Evolutionary conservation across 2,888 invertebrate genomes (phyloP).

Genomic region (Nebria salina): DNA sequence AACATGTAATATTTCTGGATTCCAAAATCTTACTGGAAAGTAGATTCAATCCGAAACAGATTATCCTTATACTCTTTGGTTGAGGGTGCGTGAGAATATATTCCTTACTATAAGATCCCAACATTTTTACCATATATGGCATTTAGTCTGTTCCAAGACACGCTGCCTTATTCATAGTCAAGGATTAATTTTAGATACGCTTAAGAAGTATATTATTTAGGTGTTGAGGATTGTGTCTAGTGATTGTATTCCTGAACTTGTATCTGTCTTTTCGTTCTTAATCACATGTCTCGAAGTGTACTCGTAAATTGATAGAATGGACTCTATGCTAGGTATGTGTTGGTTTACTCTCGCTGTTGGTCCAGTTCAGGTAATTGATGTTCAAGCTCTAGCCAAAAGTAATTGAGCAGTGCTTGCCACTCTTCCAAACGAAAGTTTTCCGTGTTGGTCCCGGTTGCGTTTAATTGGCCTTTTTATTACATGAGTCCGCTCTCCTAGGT

Average conservation of each 20-base stretch:
- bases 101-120: no score
- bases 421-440: constrained; percentile 20
- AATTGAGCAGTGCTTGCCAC: constrained; percentile 23
- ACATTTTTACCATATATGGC: no score
- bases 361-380: constrained; percentile 25
- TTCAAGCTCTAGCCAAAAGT: constrained; percentile 9
- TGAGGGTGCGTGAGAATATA: no score
- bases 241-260: constrained; percentile 6
- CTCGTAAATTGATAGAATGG: constrained; percentile 31
- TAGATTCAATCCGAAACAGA: no score
- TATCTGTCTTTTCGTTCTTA: constrained; percentile 16
- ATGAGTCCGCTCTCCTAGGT: constrained; percentile 47
- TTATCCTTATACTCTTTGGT: no score
- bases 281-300: constrained; percentile 27
- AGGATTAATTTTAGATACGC: no score
- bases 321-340: not conserved
- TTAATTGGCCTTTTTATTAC: constrained; percentile 49
- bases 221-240: not conserved
- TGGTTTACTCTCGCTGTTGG: constrained; percentile 15
- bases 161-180: no score
- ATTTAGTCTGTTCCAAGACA: no score
- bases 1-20: no score
- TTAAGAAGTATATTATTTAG: no score
- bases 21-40: no score
- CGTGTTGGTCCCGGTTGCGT: constrained; percentile 14